phyloP scores from a whole-genome alignment of 2,113 vertebrate genomes.

The Tinamus guttatus region DNA sequence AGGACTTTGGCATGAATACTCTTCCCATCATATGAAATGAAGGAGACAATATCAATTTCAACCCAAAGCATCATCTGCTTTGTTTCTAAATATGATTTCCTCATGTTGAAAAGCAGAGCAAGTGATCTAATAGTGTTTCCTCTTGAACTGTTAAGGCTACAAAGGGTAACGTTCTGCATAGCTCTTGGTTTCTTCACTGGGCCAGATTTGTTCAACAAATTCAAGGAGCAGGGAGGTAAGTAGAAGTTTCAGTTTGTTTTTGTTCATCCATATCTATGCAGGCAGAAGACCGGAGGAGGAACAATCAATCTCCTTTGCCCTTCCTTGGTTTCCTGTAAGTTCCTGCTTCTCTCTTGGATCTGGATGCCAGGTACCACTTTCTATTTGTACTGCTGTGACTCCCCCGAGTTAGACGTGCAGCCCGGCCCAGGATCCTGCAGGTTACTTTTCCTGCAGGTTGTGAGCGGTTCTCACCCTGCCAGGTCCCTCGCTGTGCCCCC shows the following conservation, averaged over 20 bases:
- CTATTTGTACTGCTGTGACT: rapidly evolving
- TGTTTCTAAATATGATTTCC: background rate
- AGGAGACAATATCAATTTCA: background rate
- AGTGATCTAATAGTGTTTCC: background rate
- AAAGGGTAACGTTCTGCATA: background rate
- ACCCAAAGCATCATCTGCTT: background rate
- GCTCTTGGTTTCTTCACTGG: background rate
- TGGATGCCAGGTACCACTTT: rapidly evolving
- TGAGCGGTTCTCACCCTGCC: background rate
- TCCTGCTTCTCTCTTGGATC: background rate
- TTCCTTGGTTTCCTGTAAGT: background rate
- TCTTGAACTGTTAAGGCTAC: background rate
- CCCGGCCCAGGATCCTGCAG: background rate
- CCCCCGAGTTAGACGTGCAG: background rate
- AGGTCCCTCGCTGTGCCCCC: background rate
- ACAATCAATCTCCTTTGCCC: too few species aligned
- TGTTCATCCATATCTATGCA: background rate
- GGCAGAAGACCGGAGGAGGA: background rate
- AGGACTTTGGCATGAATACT: background rate
- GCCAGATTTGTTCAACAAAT: background rate
- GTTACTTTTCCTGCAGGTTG: background rate
- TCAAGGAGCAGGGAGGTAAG: background rate
- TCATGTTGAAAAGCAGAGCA: background rate
- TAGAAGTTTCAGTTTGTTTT: background rate
- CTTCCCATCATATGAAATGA: background rate